These are phyloP conservation scores for Drosophila seguyi DNA, from an alignment of 1,140 invertebrate species.

Conservation along the genomic window DNA sequence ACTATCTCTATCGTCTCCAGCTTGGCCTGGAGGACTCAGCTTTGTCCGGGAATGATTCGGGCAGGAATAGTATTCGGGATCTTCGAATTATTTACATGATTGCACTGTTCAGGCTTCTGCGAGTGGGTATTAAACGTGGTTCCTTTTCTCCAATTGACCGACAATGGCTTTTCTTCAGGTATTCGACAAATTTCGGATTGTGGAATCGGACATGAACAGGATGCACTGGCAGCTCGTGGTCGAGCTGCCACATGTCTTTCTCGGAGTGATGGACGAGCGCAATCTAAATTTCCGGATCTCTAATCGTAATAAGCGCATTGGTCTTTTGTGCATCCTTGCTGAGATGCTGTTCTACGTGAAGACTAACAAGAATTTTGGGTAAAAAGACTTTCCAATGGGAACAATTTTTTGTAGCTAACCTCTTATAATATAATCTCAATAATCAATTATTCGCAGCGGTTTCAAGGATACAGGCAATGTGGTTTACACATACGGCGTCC, in stretches of 20 bases:
- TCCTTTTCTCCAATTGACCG: no score
- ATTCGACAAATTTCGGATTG: constrained; percentile 17
- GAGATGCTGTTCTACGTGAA: constrained; percentile 38
- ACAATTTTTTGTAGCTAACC: neutral
- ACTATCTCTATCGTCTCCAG: constrained; percentile 1
- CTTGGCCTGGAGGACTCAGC: neutral
- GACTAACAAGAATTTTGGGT: neutral
- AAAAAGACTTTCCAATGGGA: neutral
- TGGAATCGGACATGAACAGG: neutral
- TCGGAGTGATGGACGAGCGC: neutral
- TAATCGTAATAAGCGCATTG: constrained; percentile 9
- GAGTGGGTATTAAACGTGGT: constrained; percentile 9
- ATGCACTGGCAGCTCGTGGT: constrained; percentile 40
- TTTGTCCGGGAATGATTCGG: no score
- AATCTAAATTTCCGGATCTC: neutral
- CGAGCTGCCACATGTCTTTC: constrained; percentile 6
- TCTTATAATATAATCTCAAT: neutral
- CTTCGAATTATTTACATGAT: constrained; percentile 24
- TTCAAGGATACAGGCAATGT: constrained; percentile 12
- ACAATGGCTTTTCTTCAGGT: neutral
- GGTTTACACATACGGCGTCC: constrained; percentile 26
- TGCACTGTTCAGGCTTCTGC: constrained; percentile 30
- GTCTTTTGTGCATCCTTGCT: constrained; percentile 18
- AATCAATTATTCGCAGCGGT: neutral
- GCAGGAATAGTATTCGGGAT: neutral